phyloP scores from a whole-genome alignment of 2,113 vertebrate species.

The Podarcis cretensis region DNA sequence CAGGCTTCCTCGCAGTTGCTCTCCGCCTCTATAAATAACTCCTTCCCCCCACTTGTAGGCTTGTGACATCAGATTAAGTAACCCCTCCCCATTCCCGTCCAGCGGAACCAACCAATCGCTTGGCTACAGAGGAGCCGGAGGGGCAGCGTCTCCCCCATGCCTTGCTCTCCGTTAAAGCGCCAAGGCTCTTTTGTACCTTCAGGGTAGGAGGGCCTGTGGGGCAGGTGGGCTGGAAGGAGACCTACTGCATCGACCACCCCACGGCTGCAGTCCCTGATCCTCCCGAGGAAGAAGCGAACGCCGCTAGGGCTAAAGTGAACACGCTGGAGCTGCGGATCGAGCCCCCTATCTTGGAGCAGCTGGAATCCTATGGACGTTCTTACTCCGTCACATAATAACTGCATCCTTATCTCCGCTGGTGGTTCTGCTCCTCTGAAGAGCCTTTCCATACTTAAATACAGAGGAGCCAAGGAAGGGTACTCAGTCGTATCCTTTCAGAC shows the following conservation, averaged over 20 bases:
- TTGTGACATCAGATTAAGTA: constrained; percentile 28
- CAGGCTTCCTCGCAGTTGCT: constrained; percentile 13
- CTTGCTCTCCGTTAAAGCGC: neutral
- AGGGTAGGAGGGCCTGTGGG: neutral
- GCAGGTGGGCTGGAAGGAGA: neutral
- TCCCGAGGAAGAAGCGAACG: neutral
- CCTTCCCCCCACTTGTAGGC: constrained; percentile 6
- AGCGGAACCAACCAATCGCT: neutral
- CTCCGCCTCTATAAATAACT: constrained; percentile 31
- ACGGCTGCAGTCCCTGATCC: neutral
- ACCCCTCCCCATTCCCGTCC: constrained; percentile 24
- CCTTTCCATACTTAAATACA: neutral
- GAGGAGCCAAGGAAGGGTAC: neutral
- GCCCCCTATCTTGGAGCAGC: neutral
- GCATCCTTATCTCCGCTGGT: neutral
- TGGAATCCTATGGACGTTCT: neutral
- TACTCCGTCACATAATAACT: neutral
- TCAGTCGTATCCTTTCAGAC: too few relatives aligned
- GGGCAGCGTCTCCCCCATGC: neutral
- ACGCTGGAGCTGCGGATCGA: neutral
- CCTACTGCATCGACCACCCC: too few relatives aligned
- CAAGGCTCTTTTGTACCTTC: neutral
- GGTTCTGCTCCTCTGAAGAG: neutral
- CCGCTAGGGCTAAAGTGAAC: neutral
- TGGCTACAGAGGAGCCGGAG: neutral